Evolutionary conservation across 2,113 vertebrate species (phyloP).

Genomic region (Murina feae): DNA sequence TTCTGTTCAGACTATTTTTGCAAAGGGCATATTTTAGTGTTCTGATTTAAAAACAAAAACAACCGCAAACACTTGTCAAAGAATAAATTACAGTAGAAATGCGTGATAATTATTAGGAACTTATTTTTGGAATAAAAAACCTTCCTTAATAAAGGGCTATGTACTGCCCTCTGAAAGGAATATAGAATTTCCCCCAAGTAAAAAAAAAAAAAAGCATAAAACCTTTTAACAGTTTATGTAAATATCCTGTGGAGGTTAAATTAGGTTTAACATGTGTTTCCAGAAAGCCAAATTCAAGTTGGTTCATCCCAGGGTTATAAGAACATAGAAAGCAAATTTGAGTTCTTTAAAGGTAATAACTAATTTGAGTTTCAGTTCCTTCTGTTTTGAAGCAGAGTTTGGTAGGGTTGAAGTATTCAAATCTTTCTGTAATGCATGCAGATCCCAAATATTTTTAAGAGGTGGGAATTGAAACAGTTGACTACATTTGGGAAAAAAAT

Average conservation of each 20-base stretch:
- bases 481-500: neutral
- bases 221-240: neutral
- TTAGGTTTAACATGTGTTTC: slow-evolving; percentile 34
- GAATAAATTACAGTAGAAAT: slow-evolving; percentile 53
- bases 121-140: slow-evolving; percentile 60
- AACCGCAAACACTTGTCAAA: slow-evolving; percentile 38
- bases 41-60: neutral
- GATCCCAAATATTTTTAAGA: slow-evolving; percentile 29
- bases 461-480: neutral
- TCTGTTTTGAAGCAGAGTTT: neutral
- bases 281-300: slow-evolving; percentile 38
- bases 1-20: slow-evolving; percentile 30
- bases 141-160: slow-evolving; percentile 62
- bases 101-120: slow-evolving; percentile 59
- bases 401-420: neutral
- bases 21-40: neutral
- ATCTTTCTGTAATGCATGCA: neutral
- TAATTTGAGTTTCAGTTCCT: neutral
- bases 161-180: slow-evolving; percentile 9
- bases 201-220: neutral
- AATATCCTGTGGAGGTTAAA: neutral
- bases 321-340: neutral
- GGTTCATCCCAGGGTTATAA: neutral
- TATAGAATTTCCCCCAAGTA: slow-evolving; percentile 56
- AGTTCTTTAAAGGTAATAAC: neutral